These are phyloP conservation scores for Lanius collurio DNA, from an alignment of 2,113 vertebrate species.

Conservation along the genomic window DNA sequence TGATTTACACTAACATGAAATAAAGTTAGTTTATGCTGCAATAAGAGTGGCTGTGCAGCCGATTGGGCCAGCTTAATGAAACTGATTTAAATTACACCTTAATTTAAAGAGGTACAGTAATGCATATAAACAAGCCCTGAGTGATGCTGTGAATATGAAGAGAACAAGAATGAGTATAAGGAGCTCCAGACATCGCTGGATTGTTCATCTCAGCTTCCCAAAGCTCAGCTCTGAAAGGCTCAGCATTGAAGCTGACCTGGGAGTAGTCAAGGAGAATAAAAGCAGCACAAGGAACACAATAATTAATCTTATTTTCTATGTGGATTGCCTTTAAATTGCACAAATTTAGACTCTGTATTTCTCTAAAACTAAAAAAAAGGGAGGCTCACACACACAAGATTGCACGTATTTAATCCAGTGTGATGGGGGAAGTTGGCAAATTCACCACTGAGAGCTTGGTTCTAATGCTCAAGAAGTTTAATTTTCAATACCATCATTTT, in stretches of 20 bases:
- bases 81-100: constrained; percentile 23
- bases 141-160: not conserved
- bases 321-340: not conserved
- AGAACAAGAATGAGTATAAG: not conserved
- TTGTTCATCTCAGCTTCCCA: not conserved
- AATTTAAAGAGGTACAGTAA: constrained; percentile 16
- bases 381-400: not conserved
- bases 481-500: not conserved
- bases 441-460: not conserved
- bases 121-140: constrained; percentile 22
- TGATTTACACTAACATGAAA: constrained; percentile 32
- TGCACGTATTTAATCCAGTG: not conserved
- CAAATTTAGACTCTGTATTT: not conserved
- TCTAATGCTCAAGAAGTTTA: not conserved
- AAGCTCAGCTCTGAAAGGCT: not conserved
- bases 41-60: not conserved
- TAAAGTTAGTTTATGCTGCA: constrained; percentile 11
- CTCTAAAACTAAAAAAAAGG: not conserved
- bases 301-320: not conserved
- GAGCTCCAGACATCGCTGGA: not conserved
- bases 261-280: not conserved
- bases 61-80: constrained; percentile 19
- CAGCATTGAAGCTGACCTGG: not conserved
- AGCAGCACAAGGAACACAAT: not conserved
- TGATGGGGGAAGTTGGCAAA: not conserved